Conservation (phyloP, 2,888 invertebrate genomes). For the Noctua janthina region DNA sequence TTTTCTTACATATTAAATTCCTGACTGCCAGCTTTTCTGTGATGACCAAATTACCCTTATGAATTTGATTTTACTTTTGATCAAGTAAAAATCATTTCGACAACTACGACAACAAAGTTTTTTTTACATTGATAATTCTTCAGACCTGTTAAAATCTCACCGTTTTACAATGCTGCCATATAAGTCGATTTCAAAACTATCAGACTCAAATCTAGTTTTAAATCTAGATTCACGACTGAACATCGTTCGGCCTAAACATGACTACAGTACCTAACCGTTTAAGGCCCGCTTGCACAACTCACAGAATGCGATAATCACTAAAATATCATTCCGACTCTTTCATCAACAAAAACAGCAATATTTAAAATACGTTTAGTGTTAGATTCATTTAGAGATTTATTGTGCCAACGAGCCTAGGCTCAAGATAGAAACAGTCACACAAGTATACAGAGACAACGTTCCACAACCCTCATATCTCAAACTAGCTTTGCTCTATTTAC, state of each 20-base stretch:
- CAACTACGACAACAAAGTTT: background rate
- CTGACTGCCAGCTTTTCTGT: background rate
- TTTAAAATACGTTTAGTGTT: background rate
- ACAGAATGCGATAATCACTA: background rate
- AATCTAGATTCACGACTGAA: background rate
- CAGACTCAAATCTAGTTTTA: background rate
- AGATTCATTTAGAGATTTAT: background rate
- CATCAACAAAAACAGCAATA: background rate
- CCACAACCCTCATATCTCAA: background rate
- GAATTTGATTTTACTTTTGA: conserved; percentile 5
- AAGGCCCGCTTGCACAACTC: background rate
- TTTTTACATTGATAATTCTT: conserved; percentile 2
- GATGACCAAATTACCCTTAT: background rate
- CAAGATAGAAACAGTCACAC: background rate
- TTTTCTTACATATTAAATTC: conserved; percentile 3
- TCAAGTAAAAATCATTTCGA: background rate
- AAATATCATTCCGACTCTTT: background rate
- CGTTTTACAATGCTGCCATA: background rate
- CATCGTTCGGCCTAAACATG: background rate
- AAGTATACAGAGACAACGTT: background rate
- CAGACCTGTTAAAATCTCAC: conserved; percentile 13
- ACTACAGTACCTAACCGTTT: background rate
- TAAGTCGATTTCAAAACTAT: background rate
- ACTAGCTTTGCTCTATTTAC: background rate
- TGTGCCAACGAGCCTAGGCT: background rate